A percentile compares a stretch with the other conserved stretches of the same genome.
These are phyloP conservation scores for Oncorhynchus nerka DNA, from an alignment of 2,113 vertebrate genomes.

Conservation along the genomic window DNA sequence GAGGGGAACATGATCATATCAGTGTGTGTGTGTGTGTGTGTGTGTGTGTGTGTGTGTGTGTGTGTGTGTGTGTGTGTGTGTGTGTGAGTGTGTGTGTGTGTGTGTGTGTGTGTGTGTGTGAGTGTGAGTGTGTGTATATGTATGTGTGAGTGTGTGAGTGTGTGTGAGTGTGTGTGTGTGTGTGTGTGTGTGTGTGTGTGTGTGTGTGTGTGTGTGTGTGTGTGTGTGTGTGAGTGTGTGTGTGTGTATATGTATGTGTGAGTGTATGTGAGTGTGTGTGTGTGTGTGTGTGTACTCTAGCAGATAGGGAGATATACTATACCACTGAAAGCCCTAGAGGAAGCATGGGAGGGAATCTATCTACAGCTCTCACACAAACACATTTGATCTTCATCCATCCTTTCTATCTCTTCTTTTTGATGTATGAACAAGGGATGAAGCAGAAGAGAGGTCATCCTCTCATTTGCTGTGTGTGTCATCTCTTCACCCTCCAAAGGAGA, in stretches of 20 bases:
- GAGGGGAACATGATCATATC: not conserved
- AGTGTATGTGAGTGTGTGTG: not conserved
- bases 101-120: not conserved
- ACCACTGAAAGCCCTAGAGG: constrained; percentile 18
- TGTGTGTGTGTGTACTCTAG: not conserved
- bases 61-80: not conserved
- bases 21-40: not conserved
- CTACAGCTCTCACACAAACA: constrained; percentile 21
- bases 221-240: not conserved
- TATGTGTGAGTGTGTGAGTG: not conserved
- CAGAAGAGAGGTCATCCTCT: constrained; percentile 11
- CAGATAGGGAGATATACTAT: constrained; percentile 1
- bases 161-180: not conserved
- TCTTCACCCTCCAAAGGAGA: constrained; percentile 18
- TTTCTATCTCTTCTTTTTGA: constrained; percentile 50
- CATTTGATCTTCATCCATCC: constrained; percentile 56
- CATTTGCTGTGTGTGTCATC: constrained; percentile 11
- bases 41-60: not conserved
- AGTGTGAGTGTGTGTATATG: not conserved
- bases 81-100: not conserved
- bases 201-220: not conserved
- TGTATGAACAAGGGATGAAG: constrained; percentile 37
- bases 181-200: not conserved
- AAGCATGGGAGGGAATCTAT: constrained; percentile 47
- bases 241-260: not conserved